These are phyloP conservation scores for Isichthys henryi DNA, from an alignment of 2,113 vertebrate species.

Conservation along the genomic window DNA sequence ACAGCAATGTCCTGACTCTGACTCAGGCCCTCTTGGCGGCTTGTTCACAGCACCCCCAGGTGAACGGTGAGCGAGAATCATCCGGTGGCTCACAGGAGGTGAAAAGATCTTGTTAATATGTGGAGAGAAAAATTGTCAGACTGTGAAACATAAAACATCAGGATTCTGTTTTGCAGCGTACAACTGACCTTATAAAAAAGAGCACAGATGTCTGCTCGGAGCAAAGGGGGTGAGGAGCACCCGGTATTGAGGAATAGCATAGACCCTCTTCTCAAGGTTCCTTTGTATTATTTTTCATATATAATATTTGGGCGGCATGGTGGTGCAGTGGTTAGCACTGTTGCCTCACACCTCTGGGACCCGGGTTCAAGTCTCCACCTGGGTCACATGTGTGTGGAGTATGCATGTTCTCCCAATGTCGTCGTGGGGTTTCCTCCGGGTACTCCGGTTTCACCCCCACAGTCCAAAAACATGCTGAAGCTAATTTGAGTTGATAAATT, in stretches of 20 bases:
- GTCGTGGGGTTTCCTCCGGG: too few relatives aligned
- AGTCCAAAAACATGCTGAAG: too few relatives aligned
- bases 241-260: background rate
- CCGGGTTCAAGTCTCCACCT: too few relatives aligned
- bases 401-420: too few relatives aligned
- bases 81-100: background rate
- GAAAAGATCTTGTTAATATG: background rate
- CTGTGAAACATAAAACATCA: background rate
- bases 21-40: background rate
- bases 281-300: background rate
- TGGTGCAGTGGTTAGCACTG: too few relatives aligned
- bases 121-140: background rate
- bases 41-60: background rate
- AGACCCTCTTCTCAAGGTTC: background rate
- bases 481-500: too few relatives aligned
- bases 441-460: too few relatives aligned
- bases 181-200: background rate
- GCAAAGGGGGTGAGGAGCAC: background rate
- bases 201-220: background rate
- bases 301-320: background rate
- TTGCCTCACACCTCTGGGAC: too few relatives aligned
- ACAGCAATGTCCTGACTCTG: background rate
- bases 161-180: background rate
- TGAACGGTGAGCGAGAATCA: background rate
- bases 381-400: too few relatives aligned